Conservation (phyloP, 2,113 vertebrate species). For the Gobio gobio region DNA sequence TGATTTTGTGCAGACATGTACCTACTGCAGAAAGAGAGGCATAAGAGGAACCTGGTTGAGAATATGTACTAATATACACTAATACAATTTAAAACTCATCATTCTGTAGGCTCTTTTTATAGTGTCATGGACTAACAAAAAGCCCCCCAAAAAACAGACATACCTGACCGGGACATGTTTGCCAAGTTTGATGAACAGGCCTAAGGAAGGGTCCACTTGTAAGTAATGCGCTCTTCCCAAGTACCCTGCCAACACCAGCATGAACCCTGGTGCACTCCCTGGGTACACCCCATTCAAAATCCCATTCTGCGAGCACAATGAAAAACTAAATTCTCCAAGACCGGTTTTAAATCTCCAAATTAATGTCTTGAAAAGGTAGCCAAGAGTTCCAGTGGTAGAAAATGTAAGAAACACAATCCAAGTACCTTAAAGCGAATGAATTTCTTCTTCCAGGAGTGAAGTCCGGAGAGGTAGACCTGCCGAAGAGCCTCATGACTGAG, state of each 20-base stretch:
- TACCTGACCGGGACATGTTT: constrained; percentile 53
- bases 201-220: constrained; percentile 58
- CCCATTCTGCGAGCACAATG: constrained; percentile 53
- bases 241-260: constrained; percentile 57
- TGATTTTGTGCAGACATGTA: constrained; percentile 81
- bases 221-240: constrained; percentile 55
- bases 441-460: constrained; percentile 62
- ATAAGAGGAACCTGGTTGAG: not conserved
- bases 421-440: constrained; percentile 58
- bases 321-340: not conserved
- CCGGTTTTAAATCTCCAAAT: not conserved
- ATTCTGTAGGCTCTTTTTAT: not conserved
- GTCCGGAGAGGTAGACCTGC: constrained; percentile 59
- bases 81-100: not conserved
- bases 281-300: constrained; percentile 60
- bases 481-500: constrained; percentile 60
- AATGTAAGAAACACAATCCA: not conserved
- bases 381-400: not conserved
- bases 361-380: not conserved
- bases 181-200: constrained; percentile 46
- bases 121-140: not conserved
- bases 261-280: constrained; percentile 56
- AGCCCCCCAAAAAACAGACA: not conserved
- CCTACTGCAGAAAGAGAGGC: constrained; percentile 64
- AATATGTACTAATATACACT: not conserved